Conservation (phyloP, 2,888 invertebrate genomes). For the Mythimna vitellina region DNA sequence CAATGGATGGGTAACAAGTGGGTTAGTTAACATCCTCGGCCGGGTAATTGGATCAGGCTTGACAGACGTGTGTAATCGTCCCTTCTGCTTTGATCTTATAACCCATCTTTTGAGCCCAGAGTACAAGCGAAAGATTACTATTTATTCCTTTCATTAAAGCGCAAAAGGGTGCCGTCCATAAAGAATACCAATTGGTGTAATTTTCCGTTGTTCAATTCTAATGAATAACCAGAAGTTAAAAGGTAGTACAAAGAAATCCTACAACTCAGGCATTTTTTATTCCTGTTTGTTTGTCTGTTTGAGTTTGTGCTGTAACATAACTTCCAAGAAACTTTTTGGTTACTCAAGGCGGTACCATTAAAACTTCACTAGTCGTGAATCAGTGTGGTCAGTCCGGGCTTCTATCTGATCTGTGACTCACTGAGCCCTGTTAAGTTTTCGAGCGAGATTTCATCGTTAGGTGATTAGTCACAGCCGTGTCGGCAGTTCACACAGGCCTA, state of each 20-base stretch:
- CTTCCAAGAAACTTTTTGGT: constrained; percentile 44
- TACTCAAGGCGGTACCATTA: constrained; percentile 36
- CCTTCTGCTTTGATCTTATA: constrained; percentile 49
- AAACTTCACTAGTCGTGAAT: constrained; percentile 57
- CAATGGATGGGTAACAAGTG: constrained; percentile 54
- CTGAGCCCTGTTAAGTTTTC: constrained; percentile 64
- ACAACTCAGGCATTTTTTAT: constrained; percentile 19
- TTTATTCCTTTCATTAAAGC: constrained; percentile 25
- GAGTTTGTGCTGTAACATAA: constrained; percentile 16
- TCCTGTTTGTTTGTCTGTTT: constrained; percentile 3
- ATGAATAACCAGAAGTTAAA: neutral
- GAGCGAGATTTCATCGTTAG: constrained; percentile 71
- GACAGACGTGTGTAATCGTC: constrained; percentile 44
- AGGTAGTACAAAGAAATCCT: constrained; percentile 1
- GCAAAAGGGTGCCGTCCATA: constrained; percentile 3
- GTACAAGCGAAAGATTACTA: constrained; percentile 26
- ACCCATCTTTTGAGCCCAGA: constrained; percentile 34
- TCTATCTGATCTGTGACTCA: constrained; percentile 75
- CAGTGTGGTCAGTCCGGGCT: constrained; percentile 52
- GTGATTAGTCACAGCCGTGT: constrained; percentile 69
- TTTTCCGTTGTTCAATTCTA: constrained; percentile 1
- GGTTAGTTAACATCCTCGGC: constrained; percentile 56
- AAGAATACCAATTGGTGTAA: constrained; percentile 4
- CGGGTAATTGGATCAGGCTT: constrained; percentile 55
- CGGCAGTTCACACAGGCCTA: constrained; percentile 56